Evolutionary conservation across 2,888 invertebrate species (phyloP).

Genomic region (Torymus aiolomorphi): DNA sequence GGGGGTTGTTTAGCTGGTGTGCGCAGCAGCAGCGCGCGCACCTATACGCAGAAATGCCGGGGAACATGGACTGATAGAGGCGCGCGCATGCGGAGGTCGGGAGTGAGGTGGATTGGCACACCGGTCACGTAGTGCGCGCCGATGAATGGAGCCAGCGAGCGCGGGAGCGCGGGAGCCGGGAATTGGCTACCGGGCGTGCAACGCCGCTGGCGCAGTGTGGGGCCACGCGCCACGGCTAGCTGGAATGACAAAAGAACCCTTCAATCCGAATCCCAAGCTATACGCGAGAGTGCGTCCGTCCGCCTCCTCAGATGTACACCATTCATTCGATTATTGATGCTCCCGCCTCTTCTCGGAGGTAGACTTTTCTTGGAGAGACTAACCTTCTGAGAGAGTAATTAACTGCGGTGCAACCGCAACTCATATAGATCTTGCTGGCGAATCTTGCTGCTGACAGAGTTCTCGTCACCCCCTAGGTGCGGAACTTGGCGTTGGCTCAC

Average conservation of each 20-base stretch:
- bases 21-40: slow-evolving; percentile 52
- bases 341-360: neutral
- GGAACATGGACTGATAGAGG: slow-evolving; percentile 55
- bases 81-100: slow-evolving; percentile 7
- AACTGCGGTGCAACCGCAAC: neutral
- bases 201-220: slow-evolving; percentile 62
- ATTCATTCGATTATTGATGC: neutral
- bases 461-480: slow-evolving; percentile 43
- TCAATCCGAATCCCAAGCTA: slow-evolving; percentile 62
- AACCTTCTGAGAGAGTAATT: neutral
- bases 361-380: neutral
- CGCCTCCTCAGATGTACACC: neutral
- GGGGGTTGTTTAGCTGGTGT: slow-evolving; percentile 68
- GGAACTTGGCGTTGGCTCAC: slow-evolving; percentile 50
- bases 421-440: slow-evolving; percentile 20
- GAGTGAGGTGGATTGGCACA: slow-evolving; percentile 72
- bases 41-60: slow-evolving; percentile 59
- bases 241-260: slow-evolving; percentile 68
- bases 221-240: slow-evolving; percentile 59
- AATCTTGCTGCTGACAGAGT: slow-evolving; percentile 45
- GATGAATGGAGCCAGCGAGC: slow-evolving; percentile 74
- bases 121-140: slow-evolving; percentile 75
- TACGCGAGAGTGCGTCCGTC: neutral
- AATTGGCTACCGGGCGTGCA: slow-evolving; percentile 75
- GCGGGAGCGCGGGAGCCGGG: slow-evolving; percentile 59